phyloP scores from a whole-genome alignment of 2,888 invertebrate species.

The Mimumesa dahlbomi region DNA sequence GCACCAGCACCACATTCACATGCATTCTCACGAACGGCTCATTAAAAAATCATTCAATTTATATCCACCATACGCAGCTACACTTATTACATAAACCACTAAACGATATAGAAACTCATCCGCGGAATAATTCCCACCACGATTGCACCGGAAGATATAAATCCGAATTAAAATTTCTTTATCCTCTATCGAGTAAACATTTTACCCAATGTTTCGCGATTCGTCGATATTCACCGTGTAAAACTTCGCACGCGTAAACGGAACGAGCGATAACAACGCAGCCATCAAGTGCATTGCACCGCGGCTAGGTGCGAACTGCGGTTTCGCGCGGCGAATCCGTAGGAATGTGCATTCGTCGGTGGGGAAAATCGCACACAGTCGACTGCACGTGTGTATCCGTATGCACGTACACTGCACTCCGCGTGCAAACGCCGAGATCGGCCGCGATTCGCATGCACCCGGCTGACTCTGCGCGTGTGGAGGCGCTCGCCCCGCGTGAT shows the following conservation, averaged over 20 bases:
- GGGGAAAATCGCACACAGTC: constrained; percentile 56
- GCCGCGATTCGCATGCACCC: constrained; percentile 63
- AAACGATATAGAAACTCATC: background rate
- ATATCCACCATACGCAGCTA: background rate
- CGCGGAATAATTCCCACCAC: too few species aligned
- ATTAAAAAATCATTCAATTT: background rate
- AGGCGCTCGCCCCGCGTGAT: constrained; percentile 54
- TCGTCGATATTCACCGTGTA: background rate
- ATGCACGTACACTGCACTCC: constrained; percentile 35
- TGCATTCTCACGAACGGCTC: constrained; percentile 5
- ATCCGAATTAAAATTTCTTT: too few species aligned
- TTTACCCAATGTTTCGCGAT: too few species aligned
- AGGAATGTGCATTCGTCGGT: constrained; percentile 62
- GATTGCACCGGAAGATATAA: too few species aligned
- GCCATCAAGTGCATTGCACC: constrained; percentile 59
- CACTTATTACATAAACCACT: background rate
- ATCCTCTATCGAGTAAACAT: too few species aligned
- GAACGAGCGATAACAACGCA: background rate
- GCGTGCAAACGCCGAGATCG: constrained; percentile 54
- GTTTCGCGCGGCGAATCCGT: constrained; percentile 57
- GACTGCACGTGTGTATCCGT: constrained; percentile 26
- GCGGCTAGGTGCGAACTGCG: constrained; percentile 63
- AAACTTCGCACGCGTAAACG: background rate
- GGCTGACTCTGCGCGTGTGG: constrained; percentile 60
- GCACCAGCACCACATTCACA: background rate